phyloP scores from a whole-genome alignment of 2,888 invertebrate genomes.

The Macrophya annulata region DNA sequence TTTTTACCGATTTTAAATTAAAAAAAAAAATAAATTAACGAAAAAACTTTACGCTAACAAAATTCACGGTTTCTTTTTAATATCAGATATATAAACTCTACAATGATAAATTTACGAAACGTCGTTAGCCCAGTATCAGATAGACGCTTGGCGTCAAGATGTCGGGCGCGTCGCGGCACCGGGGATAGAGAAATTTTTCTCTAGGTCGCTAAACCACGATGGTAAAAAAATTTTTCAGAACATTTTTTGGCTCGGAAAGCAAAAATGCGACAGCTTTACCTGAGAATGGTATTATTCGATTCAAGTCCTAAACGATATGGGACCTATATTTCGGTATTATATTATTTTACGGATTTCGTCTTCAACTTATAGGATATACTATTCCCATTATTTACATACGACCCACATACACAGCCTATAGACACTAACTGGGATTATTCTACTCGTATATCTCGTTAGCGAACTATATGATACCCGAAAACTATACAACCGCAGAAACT shows the following conservation, averaged over 20 bases:
- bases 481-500: background rate
- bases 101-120: slow-evolving; percentile 11
- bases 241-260: background rate
- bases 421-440: background rate
- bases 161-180: background rate
- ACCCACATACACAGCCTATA: background rate
- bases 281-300: background rate
- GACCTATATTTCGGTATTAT: background rate
- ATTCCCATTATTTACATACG: background rate
- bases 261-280: background rate
- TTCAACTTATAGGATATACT: background rate
- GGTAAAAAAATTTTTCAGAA: background rate
- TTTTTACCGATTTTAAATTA: background rate
- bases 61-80: slow-evolving; percentile 3
- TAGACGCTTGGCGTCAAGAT: slow-evolving; percentile 24
- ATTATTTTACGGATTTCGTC: background rate
- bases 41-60: background rate
- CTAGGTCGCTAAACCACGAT: background rate
- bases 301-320: background rate
- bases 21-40: background rate
- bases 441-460: slow-evolving; percentile 4
- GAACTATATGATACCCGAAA: slow-evolving; percentile 21
- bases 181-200: background rate
- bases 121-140: slow-evolving; percentile 1
- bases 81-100: background rate